Evolutionary conservation across 2,797 vertebrate species (phyloP), one percentile per base, ranked within the genome.

Genomic region (Semotilus atromaculatus): DNA sequence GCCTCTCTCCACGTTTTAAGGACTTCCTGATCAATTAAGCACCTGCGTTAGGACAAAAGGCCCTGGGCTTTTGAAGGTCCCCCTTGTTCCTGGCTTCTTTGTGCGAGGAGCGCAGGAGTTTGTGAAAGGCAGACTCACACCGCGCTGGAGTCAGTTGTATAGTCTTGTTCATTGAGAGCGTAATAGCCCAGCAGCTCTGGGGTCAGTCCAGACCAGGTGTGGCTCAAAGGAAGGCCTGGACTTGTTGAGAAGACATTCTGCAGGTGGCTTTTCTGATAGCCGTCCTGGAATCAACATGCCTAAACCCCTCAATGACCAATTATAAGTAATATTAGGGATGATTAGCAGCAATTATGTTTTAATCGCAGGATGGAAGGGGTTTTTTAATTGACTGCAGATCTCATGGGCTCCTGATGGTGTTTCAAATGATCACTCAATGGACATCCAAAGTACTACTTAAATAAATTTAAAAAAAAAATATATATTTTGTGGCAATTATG

Each of bases 21-120:
- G 80, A 76, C 88, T 84, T 89, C 87, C 85, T 88, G 86, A 83
- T 91, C 88, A 91, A 90, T 91, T 91, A 90, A 88, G 84, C 91
- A 90, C 89, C 91, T 92, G 90, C 89, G 70, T 84, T 81, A 88
- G 88, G 86, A 90, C 89, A 90, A 91, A 91, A 86, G 86, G 51
- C 55, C 48, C 58, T 62, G 53, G 38, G 43, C 26, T 71, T 88
- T 84, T 89, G 86, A 90, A 90, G 88, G 84, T 87, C 82, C 89
- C 82, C 86, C 88, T 87, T 87, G 83, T 84, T 88, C 53, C 2
- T 51, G 58, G 66, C 19, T 53, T 78, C 71, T 73, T 80, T 83
- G 80, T 88, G 58, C 18, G 75, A 36, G 43, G 76, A 81, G 58
- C 45, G 68, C 48, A 3, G 34, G 76, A 51, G 55, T 74, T 73